Conservation (phyloP, 2,888 invertebrate species). For the Syrista parreyssii region DNA sequence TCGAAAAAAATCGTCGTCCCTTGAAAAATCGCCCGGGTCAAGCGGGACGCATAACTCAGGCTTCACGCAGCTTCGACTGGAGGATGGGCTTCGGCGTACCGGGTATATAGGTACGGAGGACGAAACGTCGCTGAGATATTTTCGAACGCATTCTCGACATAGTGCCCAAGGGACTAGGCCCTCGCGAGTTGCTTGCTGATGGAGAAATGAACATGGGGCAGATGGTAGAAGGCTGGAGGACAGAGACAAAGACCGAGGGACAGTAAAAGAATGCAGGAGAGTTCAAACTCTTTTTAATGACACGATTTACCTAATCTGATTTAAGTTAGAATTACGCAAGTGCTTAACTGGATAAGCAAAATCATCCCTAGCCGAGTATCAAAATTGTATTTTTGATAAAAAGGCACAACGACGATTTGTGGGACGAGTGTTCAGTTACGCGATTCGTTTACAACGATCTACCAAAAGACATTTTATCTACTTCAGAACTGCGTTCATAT, state of each 20-base stretch:
- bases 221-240: not conserved
- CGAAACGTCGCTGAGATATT: slow-evolving; percentile 1
- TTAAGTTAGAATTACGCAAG: not conserved
- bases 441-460: not conserved
- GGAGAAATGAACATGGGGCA: not conserved
- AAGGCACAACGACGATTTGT: not conserved
- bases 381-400: not conserved
- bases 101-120: not conserved
- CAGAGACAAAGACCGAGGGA: not conserved
- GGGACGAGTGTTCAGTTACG: not conserved
- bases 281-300: not conserved
- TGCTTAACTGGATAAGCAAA: not conserved
- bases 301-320: not conserved
- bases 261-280: not conserved
- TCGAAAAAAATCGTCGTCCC: slow-evolving; percentile 23
- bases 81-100: not conserved
- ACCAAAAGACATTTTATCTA: no score
- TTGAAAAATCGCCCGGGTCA: slow-evolving; percentile 24
- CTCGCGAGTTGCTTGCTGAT: not conserved
- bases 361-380: not conserved
- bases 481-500: no score
- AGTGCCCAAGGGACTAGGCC: not conserved
- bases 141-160: not conserved
- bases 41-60: slow-evolving; percentile 24
- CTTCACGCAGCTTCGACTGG: not conserved